Conservation (phyloP, 2,797 vertebrate species). For the Schizothorax lantsangensis region DNA sequence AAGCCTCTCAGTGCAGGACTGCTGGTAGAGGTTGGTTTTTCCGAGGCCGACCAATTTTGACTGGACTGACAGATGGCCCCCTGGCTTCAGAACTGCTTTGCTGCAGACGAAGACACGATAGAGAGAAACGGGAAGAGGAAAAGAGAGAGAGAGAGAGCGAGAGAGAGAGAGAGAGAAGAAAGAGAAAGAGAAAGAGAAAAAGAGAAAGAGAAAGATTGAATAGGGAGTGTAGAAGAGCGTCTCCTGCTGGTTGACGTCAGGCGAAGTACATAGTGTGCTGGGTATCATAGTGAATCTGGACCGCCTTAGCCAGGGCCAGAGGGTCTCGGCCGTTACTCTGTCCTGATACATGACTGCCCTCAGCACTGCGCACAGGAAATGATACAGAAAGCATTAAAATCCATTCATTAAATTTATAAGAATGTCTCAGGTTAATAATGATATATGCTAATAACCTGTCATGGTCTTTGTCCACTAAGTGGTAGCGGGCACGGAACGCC, state of each 20-base stretch:
- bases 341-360: slow-evolving; percentile 99
- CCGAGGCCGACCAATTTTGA: slow-evolving; percentile 66
- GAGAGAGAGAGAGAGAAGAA: background rate
- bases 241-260: slow-evolving; percentile 80
- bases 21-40: slow-evolving; percentile 89
- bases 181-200: background rate
- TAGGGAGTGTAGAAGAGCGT: slow-evolving; percentile 59
- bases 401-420: background rate
- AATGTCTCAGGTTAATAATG: background rate
- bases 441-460: slow-evolving; percentile 84
- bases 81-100: slow-evolving; percentile 74
- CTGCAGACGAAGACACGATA: slow-evolving; percentile 71
- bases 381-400: background rate
- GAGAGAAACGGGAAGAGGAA: slow-evolving; percentile 50
- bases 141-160: slow-evolving; percentile 28
- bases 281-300: slow-evolving; percentile 99
- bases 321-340: slow-evolving; percentile 98
- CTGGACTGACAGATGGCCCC: slow-evolving; percentile 65
- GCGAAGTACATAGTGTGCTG: slow-evolving; percentile 99
- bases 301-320: slow-evolving; percentile 96
- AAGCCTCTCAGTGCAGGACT: slow-evolving; percentile 84
- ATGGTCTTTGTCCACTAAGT: slow-evolving; percentile 99
- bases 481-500: slow-evolving; percentile 96
- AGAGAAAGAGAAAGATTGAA: slow-evolving; percentile 43
- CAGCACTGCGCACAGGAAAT: slow-evolving; percentile 81